Conservation (phyloP, 1,140 invertebrate genomes). For the Helicoverpa zea region DNA sequence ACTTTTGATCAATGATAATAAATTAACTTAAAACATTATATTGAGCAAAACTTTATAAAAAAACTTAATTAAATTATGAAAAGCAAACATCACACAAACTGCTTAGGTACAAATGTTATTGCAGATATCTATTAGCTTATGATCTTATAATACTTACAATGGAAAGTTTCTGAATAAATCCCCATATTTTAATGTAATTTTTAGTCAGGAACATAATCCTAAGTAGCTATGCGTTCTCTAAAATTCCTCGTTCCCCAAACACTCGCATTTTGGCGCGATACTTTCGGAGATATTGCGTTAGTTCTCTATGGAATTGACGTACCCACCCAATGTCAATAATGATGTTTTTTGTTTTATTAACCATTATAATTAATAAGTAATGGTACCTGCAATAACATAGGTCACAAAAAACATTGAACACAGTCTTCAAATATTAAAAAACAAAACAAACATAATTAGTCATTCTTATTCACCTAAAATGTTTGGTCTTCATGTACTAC, state of each 20-base stretch:
- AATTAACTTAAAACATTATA: constrained; percentile 41
- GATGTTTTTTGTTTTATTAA: no score
- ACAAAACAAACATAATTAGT: neutral
- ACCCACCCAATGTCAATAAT: no score
- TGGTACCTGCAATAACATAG: constrained; percentile 8
- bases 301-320: no score
- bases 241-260: no score
- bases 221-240: no score
- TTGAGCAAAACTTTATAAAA: constrained; percentile 43
- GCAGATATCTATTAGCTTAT: neutral
- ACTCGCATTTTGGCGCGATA: no score
- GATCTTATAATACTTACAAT: no score
- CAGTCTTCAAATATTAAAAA: constrained; percentile 13
- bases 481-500: neutral
- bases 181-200: no score
- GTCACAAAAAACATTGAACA: constrained; percentile 11
- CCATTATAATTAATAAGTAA: no score
- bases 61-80: constrained; percentile 14
- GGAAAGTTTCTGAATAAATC: no score
- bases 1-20: constrained; percentile 10
- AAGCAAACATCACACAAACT: constrained; percentile 5
- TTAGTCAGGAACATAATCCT: no score
- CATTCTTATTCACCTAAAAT: neutral
- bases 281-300: no score
- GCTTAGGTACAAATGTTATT: neutral